phyloP scores from a whole-genome alignment of 2,888 invertebrate genomes.

The Lithophane leautieri region DNA sequence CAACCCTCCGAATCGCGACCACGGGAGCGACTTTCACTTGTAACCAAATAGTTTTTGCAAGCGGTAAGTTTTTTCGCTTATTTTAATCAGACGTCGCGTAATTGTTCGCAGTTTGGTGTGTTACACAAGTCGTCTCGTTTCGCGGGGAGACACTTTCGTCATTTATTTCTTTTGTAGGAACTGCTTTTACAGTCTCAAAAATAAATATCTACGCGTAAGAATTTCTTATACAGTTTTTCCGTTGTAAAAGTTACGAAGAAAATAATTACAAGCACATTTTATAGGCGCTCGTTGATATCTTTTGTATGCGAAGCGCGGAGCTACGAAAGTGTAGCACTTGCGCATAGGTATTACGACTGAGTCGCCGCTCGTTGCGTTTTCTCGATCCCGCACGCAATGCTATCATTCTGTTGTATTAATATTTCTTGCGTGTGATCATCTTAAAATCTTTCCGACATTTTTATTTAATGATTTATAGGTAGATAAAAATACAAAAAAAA shows the following conservation, averaged over 20 bases:
- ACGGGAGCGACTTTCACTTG: constrained; percentile 79
- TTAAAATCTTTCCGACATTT: constrained; percentile 54
- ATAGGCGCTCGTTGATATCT: constrained; percentile 82
- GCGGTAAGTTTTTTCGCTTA: constrained; percentile 84
- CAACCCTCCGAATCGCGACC: constrained; percentile 73
- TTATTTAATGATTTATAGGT: constrained; percentile 28
- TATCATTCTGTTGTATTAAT: constrained; percentile 42
- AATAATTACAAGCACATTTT: constrained; percentile 22
- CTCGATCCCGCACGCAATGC: constrained; percentile 66
- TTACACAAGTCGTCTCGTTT: constrained; percentile 78
- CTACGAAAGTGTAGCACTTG: constrained; percentile 72
- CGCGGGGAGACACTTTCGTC: constrained; percentile 74
- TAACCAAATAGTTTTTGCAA: constrained; percentile 82
- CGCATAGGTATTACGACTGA: constrained; percentile 48
- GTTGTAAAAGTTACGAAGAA: constrained; percentile 25
- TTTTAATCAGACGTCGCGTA: constrained; percentile 82
- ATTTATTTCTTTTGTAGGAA: constrained; percentile 63
- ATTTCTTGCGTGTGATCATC: constrained; percentile 53
- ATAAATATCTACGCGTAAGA: constrained; percentile 15
- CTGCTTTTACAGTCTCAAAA: constrained; percentile 16
- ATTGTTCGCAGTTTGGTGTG: constrained; percentile 73
- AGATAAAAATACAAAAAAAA: not conserved
- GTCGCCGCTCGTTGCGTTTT: constrained; percentile 67
- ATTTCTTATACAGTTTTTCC: constrained; percentile 18
- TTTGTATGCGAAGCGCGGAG: constrained; percentile 77